Percentiles rank a stretch among this genome's conserved stretches.
These are phyloP conservation scores for Lithophane semibrunnea DNA, from an alignment of 2,888 invertebrate species.

Conservation along the genomic window DNA sequence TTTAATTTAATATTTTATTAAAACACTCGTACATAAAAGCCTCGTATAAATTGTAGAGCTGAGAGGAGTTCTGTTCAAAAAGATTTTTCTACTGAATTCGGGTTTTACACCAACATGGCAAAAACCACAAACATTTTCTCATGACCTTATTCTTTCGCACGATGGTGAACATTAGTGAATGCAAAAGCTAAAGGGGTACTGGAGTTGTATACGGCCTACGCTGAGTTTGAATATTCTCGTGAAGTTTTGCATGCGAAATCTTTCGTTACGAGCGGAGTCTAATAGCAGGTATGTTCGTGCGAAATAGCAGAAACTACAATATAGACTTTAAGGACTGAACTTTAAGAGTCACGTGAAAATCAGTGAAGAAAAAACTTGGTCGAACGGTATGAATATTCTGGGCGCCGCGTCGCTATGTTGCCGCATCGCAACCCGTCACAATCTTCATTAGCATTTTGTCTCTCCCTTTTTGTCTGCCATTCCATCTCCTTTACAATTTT, in stretches of 20 bases:
- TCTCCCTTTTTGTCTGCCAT: conserved; percentile 65
- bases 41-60: conserved; percentile 21
- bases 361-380: conserved; percentile 49
- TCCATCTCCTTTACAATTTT: conserved; percentile 62
- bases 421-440: conserved; percentile 61
- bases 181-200: conserved; percentile 52
- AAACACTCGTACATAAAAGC: conserved; percentile 23
- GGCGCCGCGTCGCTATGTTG: conserved; percentile 50
- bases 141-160: conserved; percentile 58
- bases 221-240: conserved; percentile 65
- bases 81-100: conserved; percentile 32
- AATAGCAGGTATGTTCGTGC: conserved; percentile 43
- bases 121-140: conserved; percentile 46
- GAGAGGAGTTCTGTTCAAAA: conserved; percentile 25
- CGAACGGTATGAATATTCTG: conserved; percentile 67
- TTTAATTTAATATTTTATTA: conserved; percentile 20
- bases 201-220: conserved; percentile 45
- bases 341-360: conserved; percentile 57
- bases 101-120: conserved; percentile 24
- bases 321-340: conserved; percentile 56
- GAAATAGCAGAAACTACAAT: conserved; percentile 59
- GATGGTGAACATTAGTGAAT: conserved; percentile 57
- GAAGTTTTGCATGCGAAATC: conserved; percentile 64
- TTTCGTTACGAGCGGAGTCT: conserved; percentile 56
- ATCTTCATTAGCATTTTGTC: conserved; percentile 73